Conservation (phyloP, 1,140 invertebrate species). For the Zaprionus inermis region DNA sequence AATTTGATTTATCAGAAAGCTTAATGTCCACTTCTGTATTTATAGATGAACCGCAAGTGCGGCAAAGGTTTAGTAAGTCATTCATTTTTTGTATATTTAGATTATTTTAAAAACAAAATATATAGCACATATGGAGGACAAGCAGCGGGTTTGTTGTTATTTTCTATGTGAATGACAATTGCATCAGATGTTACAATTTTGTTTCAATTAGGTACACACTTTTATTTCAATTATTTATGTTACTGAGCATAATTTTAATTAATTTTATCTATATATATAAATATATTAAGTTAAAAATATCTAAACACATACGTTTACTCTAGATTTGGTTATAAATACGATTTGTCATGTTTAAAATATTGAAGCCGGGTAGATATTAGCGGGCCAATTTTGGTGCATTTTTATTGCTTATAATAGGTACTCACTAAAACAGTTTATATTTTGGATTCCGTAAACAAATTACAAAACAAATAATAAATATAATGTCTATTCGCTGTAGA, state of each 20-base stretch:
- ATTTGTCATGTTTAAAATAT: background rate
- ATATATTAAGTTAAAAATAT: background rate
- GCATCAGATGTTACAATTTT: background rate
- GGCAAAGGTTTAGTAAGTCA: slow-evolving; percentile 33
- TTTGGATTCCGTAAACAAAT: slow-evolving; percentile 7
- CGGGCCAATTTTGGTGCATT: slow-evolving; percentile 13
- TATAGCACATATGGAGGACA: background rate
- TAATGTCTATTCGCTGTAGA: slow-evolving; percentile 49
- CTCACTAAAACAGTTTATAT: slow-evolving; percentile 14
- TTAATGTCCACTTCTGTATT: slow-evolving; percentile 5
- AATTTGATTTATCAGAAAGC: slow-evolving; percentile 51
- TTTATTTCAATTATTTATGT: background rate
- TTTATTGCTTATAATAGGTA: background rate
- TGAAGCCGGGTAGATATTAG: background rate
- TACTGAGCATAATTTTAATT: background rate
- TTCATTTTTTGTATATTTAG: slow-evolving; percentile 22
- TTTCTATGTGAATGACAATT: slow-evolving; percentile 28
- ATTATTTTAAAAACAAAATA: slow-evolving; percentile 1
- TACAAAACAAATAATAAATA: background rate
- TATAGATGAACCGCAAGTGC: slow-evolving; percentile 55
- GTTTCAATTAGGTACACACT: background rate
- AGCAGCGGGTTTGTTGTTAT: background rate
- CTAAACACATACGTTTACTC: background rate
- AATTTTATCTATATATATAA: background rate
- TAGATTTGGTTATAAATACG: background rate